Base-by-base conservation (phyloP, 1,140 invertebrate species). In the Panagrolaimus sp. region DNA sequence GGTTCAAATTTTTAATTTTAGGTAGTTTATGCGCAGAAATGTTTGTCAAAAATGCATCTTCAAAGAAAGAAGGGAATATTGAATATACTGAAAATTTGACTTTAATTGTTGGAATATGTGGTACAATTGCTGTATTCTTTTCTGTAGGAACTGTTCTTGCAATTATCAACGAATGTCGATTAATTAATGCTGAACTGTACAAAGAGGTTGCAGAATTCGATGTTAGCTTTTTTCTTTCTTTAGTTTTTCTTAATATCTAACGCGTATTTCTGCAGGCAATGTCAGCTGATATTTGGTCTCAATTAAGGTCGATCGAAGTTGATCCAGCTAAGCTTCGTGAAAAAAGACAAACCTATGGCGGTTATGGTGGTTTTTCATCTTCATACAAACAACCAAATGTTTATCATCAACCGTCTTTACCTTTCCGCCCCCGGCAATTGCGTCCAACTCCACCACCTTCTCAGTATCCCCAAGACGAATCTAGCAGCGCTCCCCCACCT, bases 271-370 rank as follows among this genome's bases (percentile, higher is more conserved):
- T 57, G 4, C 27, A 57, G 51, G 11, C 51, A 20, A 11, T 57
- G 2, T 57, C 51, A 27, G 51, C 51, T 11, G 51, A 57, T 13
- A 57, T 57, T 8, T 57, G 51, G 51, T 57, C 51, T 27, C 20
- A 57, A 57, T 25, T 57, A 20, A 57, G 27, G 11, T 25, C 51
- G 9, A 8, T 57, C 9, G 20, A 13, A 57, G 51, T 57, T 25
- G 20, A 57, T 20, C 51, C 51, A 16, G 20, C 51, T 1, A 57
- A 57, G 27, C 9, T 57, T 13, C 51, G 51, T 57, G 51, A 57
- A 57, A 20, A 27, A 9, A 14, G 51, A 25, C 51, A 57, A 57
- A 57, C 51, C 27, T 57, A 57, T 16, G 51, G 51, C n/a, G 51
- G 51, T 27, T 57, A 57, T 16, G 51, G 51, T 57, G 51, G 51